Evolutionary conservation across 1,140 invertebrate species (phyloP), one percentile per base, ranked within the genome.

Genomic region (Frieseomelitta varia): DNA sequence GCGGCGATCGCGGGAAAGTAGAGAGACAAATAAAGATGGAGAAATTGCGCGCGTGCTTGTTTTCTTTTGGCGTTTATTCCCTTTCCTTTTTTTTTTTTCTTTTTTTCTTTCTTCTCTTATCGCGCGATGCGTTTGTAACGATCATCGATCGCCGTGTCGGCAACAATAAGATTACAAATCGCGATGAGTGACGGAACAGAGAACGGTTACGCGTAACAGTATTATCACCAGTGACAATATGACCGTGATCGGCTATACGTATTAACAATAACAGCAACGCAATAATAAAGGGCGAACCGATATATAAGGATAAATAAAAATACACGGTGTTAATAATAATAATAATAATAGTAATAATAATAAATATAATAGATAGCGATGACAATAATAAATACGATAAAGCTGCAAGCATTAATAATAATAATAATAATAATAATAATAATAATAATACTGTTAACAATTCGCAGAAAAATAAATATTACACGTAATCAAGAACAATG

Each of bases 71-170:
- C n/a, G n/a, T n/a, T n/a, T n/a, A n/a, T n/a, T n/a, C n/a, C n/a
- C n/a, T n/a, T n/a, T n/a, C n/a, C 6, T 39, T 39, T 3, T 39
- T 39, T 8, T 39, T 39, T 39, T 39, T 39, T 6, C 2, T 30
- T 30, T 2, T 30, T 30, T 30, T 30, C 30, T 30, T 2, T 30
- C 30, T 30, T 77, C 79, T 67, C 47, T 73, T 73, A 15, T 21
- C 30, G 55, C 68, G 80, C 80, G 75, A 87, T 39, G 61, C 30
- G 56, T 53, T 30, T 72, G 2, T 10, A 39, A 63, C 55, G 55
- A 81, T 87, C 34, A 68, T 77, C 71, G 76, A 84, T 94, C 92
- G 92, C 94, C 93, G 93, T 92, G 92, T 90, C 85, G 81, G 86
- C 86, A 85, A 67, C 68, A 65, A 21, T 27, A 56, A 78, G 71